Evolutionary conservation across 2,797 vertebrate genomes (phyloP), one percentile per base, ranked within the genome.

Genomic region (Fistularia commersonii): DNA sequence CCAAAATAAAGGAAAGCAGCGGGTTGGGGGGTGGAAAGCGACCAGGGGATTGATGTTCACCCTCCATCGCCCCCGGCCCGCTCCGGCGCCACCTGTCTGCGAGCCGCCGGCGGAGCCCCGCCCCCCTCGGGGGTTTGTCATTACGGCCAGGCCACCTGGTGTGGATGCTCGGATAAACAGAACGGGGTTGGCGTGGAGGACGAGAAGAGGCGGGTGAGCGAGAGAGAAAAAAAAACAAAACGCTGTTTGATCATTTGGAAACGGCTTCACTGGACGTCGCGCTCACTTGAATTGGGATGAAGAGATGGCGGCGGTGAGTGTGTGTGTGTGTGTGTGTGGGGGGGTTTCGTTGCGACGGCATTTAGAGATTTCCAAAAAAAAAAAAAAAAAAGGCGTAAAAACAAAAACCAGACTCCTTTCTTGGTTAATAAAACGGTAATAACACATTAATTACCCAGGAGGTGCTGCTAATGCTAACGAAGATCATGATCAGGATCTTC

Each of bases 81-180:
- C 69, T 80, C 79, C 82, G 74, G 66, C 68, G 80, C 82, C 83
- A 86, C 85, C 85, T 82, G 84, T 79, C 69, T 80, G 70, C 23
- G 61, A 82, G 82, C 72, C 57, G 8, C 57, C 60, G 81, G 83
- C 76, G 65, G 72, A 74, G 77, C 72, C n/a, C n/a, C n/a, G n/a
- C 71, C 80, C 87, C 83, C 78, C 70, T 66, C 74, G 79, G 65
- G 79, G 48, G 76, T 79, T 82, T 84, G 85, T 86, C 79, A 90
- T 90, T 88, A 87, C 68, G 68, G 72, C 62, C 69, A 43, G 73
- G 67, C 83, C 82, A 76, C 82, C 81, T 77, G 80, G 80, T 74
- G 80, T 79, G 84, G 76, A 85, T 76, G 78, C 79, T 80, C 76
- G 77, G 71, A 79, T 83, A 83, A 87, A 87, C 82, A 67, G 80